Conservation (phyloP, 2,113 vertebrate species). For the Tringa solitaria region DNA sequence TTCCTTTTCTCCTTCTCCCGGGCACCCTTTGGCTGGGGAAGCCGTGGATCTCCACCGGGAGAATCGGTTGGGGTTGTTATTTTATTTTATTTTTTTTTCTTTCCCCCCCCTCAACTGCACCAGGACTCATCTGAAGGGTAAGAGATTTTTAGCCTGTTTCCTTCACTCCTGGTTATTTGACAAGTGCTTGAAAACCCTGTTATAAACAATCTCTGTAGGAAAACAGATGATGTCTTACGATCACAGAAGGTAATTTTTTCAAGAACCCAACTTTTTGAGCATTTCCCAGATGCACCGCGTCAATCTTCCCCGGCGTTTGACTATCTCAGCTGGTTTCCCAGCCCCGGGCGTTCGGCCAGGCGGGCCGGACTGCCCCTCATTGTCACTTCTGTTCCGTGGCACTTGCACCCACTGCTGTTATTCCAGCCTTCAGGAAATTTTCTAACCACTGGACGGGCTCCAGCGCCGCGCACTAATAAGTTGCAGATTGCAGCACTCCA, state of each 20-base stretch:
- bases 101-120: not conserved
- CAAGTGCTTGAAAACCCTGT: slow-evolving; percentile 66
- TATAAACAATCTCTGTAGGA: slow-evolving; percentile 55
- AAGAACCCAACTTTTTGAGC: slow-evolving; percentile 63
- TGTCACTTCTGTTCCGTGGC: slow-evolving; percentile 76
- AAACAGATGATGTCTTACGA: slow-evolving; percentile 57
- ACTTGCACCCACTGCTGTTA: slow-evolving; percentile 76
- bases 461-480: slow-evolving; percentile 86
- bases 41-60: slow-evolving; percentile 43
- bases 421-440: slow-evolving; percentile 79
- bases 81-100: not conserved
- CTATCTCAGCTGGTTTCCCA: slow-evolving; percentile 73
- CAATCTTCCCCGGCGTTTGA: slow-evolving; percentile 52
- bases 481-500: slow-evolving; percentile 85
- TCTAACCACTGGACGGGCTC: slow-evolving; percentile 85
- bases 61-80: not conserved
- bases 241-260: slow-evolving; percentile 66
- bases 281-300: slow-evolving; percentile 54
- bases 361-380: slow-evolving; percentile 61
- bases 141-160: slow-evolving; percentile 61
- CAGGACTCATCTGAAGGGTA: slow-evolving; percentile 41
- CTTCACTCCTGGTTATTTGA: slow-evolving; percentile 66
- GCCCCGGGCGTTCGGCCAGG: slow-evolving; percentile 68
- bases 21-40: slow-evolving; percentile 62
- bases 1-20: slow-evolving; percentile 60